Conservation (phyloP, 2,797 vertebrate genomes). For the Acrossocheilus fasciatus region DNA sequence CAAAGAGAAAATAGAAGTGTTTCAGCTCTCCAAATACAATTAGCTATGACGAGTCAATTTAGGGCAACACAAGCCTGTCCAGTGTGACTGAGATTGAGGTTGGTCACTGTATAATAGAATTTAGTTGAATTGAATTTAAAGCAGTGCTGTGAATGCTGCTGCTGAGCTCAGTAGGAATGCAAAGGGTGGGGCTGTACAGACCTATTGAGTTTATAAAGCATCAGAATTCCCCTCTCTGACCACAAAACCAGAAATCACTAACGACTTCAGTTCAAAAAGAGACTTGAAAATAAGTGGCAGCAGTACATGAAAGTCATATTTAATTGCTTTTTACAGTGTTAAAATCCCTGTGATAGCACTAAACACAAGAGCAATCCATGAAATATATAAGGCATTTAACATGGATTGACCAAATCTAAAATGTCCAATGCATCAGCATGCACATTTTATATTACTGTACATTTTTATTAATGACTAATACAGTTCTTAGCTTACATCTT, state of each 20-base stretch:
- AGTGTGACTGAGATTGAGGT: slow-evolving; percentile 32
- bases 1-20: slow-evolving; percentile 30
- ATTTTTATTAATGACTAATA: slow-evolving; percentile 1
- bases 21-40: slow-evolving; percentile 17
- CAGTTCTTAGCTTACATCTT: slow-evolving; percentile 5
- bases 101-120: slow-evolving; percentile 69
- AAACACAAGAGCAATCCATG: slow-evolving; percentile 17
- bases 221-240: slow-evolving; percentile 27
- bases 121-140: slow-evolving; percentile 75
- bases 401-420: not conserved
- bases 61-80: slow-evolving; percentile 5
- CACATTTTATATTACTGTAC: slow-evolving; percentile 22
- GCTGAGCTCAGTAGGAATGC: slow-evolving; percentile 71
- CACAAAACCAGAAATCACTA: not conserved
- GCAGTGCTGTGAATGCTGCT: slow-evolving; percentile 68
- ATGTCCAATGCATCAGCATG: slow-evolving; percentile 2
- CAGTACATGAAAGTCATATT: not conserved
- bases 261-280: not conserved
- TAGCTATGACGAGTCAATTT: not conserved
- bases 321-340: slow-evolving; percentile 6
- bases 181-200: slow-evolving; percentile 51
- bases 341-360: slow-evolving; percentile 7
- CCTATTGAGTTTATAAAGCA: slow-evolving; percentile 23
- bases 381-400: slow-evolving; percentile 2
- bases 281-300: not conserved